A percentile compares a stretch with the other conserved stretches of the same genome.
Evolutionary conservation across 2,888 invertebrate species (phyloP).

Genomic region (Leucania comma): DNA sequence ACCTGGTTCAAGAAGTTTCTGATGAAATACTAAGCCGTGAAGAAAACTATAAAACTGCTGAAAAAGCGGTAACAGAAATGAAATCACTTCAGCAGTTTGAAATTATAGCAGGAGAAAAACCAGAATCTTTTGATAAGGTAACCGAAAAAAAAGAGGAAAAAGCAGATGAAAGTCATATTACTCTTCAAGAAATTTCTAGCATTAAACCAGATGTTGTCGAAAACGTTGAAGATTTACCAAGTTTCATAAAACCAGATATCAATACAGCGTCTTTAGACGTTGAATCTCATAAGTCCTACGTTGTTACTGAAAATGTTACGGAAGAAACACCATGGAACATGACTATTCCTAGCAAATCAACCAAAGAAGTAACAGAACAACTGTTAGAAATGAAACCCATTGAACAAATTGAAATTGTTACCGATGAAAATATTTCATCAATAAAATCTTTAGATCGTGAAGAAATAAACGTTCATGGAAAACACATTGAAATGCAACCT

Average conservation of each 20-base stretch:
- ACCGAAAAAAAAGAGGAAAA: constrained; percentile 66
- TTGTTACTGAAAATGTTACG: constrained; percentile 74
- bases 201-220: constrained; percentile 75
- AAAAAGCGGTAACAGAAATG: constrained; percentile 71
- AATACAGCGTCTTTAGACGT: constrained; percentile 73
- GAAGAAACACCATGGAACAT: constrained; percentile 87
- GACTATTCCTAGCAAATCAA: constrained; percentile 74
- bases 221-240: constrained; percentile 69
- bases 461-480: constrained; percentile 66
- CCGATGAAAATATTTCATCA: constrained; percentile 72
- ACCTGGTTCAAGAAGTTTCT: constrained; percentile 70
- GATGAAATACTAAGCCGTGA: constrained; percentile 60
- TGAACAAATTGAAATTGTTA: constrained; percentile 77
- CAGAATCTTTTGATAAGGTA: constrained; percentile 61
- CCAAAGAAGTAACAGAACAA: constrained; percentile 80
- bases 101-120: constrained; percentile 71
- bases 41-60: constrained; percentile 67
- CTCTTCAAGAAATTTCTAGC: constrained; percentile 73
- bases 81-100: constrained; percentile 77
- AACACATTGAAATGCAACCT: constrained; percentile 72
- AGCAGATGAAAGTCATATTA: constrained; percentile 72
- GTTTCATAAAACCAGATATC: constrained; percentile 62
- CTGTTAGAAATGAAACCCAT: constrained; percentile 76
- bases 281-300: constrained; percentile 76
- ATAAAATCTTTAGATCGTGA: constrained; percentile 60